These are phyloP conservation scores for Aldabrachelys gigantea DNA, from an alignment of 2,113 vertebrate genomes.

Conservation along the genomic window DNA sequence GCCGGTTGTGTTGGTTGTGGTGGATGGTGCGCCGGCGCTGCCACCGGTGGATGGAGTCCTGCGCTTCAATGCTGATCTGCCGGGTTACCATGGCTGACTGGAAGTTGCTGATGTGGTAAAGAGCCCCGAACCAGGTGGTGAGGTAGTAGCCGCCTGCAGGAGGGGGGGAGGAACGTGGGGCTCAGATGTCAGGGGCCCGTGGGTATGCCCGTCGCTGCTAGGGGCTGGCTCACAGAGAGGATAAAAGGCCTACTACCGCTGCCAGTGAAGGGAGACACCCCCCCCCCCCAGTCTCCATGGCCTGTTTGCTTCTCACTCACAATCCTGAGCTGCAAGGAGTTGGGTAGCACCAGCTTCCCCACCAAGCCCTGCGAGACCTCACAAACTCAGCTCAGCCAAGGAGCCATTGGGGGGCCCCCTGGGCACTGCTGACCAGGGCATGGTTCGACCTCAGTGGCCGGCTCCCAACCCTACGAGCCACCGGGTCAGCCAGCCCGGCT, in stretches of 20 bases:
- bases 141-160: slow-evolving; percentile 89
- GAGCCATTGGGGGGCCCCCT: background rate
- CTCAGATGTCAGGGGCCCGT: background rate
- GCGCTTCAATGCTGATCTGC: slow-evolving; percentile 85
- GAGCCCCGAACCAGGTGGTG: slow-evolving; percentile 89
- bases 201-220: too few species aligned
- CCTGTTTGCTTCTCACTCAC: background rate
- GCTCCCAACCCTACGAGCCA: background rate
- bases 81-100: slow-evolving; percentile 74
- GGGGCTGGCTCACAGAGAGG: background rate
- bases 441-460: background rate
- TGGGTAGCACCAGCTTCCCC: background rate
- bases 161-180: background rate
- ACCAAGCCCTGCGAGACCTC: background rate
- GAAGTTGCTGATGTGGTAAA: slow-evolving; percentile 90
- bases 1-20: slow-evolving; percentile 69
- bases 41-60: slow-evolving; percentile 87
- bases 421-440: too few species aligned
- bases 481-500: background rate
- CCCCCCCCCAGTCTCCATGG: background rate
- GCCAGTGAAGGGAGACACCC: background rate
- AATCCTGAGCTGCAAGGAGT: background rate
- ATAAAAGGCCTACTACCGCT: background rate
- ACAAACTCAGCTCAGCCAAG: background rate
- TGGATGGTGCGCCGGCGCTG: slow-evolving; percentile 87